These are phyloP conservation scores for Cepaea nemoralis DNA, from an alignment of 1,140 invertebrate genomes.

Conservation along the genomic window DNA sequence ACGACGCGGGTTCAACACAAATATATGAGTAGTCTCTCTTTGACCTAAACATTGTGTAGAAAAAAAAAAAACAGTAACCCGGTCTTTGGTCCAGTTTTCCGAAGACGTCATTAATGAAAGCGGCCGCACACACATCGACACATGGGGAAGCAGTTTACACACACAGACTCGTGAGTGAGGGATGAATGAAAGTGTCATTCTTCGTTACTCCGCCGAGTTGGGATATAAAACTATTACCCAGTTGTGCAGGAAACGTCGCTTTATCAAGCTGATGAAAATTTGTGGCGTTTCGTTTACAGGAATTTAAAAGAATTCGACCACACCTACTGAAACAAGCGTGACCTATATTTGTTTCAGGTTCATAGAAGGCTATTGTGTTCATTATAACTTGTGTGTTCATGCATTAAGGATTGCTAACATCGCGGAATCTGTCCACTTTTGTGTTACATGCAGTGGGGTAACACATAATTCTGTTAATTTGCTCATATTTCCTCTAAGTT, in stretches of 20 bases:
- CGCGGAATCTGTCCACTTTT: too few relatives aligned
- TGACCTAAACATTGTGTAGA: not conserved
- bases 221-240: slow-evolving; percentile 26
- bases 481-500: too few relatives aligned
- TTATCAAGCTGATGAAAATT: not conserved
- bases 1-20: too few relatives aligned
- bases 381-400: too few relatives aligned
- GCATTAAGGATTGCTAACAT: too few relatives aligned
- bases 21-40: not conserved
- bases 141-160: not conserved
- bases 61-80: slow-evolving; percentile 22
- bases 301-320: slow-evolving; percentile 41
- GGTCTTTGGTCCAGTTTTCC: slow-evolving; percentile 27
- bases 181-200: not conserved
- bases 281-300: not conserved
- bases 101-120: slow-evolving; percentile 12
- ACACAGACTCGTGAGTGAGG: not conserved
- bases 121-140: slow-evolving; percentile 27
- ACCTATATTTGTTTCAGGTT: not conserved
- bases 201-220: not conserved
- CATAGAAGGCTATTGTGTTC: too few relatives aligned
- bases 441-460: too few relatives aligned
- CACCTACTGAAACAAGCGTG: slow-evolving; percentile 36
- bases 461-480: too few relatives aligned
- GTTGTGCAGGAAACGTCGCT: slow-evolving; percentile 6